A percentile compares a stretch with the other conserved stretches of the same genome.
Evolutionary conservation across 2,888 invertebrate species (phyloP).

Genomic region (Hyposoter dolosus): DNA sequence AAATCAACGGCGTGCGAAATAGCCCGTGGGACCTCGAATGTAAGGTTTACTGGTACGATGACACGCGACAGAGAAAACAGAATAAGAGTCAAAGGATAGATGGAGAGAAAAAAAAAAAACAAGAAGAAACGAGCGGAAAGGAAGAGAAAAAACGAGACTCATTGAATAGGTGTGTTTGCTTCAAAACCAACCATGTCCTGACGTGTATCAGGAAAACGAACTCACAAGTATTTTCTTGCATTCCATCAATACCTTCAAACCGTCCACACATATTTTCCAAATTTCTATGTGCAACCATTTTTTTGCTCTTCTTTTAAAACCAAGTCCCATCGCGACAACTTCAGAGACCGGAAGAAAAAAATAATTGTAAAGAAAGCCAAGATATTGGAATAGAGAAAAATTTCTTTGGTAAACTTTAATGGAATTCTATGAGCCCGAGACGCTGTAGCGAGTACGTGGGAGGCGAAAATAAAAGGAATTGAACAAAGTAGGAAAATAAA

Average conservation of each 20-base stretch:
- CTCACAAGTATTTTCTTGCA: neutral
- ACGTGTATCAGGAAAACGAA: constrained; percentile 28
- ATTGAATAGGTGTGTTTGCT: constrained; percentile 51
- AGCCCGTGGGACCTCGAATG: constrained; percentile 70
- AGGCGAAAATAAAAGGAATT: neutral
- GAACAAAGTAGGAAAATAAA: neutral
- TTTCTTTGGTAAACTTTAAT: neutral
- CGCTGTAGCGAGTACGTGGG: neutral
- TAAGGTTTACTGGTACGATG: constrained; percentile 71
- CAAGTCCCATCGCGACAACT: neutral
- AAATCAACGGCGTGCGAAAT: constrained; percentile 66
- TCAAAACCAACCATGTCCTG: constrained; percentile 33
- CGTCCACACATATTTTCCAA: neutral
- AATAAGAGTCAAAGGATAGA: constrained; percentile 8
- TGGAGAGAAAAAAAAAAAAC: neutral
- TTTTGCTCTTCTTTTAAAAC: neutral
- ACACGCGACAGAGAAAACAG: constrained; percentile 33
- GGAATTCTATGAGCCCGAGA: neutral
- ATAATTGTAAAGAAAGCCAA: neutral
- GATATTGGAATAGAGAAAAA: neutral
- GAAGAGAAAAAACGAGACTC: constrained; percentile 28
- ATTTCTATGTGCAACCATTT: neutral
- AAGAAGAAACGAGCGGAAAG: neutral
- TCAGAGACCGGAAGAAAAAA: neutral
- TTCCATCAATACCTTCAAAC: neutral